Evolutionary conservation across 2,888 invertebrate genomes (phyloP).

Genomic region (Tenthredo scrophulariae): DNA sequence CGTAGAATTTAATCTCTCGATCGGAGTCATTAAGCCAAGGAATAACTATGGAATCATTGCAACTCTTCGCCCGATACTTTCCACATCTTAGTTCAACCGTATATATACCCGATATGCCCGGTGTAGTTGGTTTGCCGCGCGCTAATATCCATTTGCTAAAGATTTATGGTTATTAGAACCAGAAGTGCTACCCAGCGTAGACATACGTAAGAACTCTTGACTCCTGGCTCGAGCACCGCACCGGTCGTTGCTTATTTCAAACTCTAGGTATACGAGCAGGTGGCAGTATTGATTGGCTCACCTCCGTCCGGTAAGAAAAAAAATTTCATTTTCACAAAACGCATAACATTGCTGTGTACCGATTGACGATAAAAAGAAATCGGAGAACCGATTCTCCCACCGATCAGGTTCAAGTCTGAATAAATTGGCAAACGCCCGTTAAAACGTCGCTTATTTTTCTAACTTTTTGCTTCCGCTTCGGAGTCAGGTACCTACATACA

Average conservation of each 20-base stretch:
- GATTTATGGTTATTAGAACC: constrained; percentile 54
- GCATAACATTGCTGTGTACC: not conserved
- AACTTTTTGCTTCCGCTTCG: not conserved
- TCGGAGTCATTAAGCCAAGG: constrained; percentile 37
- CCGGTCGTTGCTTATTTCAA: constrained; percentile 7
- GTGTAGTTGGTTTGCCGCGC: not conserved
- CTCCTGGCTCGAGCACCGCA: not conserved
- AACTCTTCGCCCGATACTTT: constrained; percentile 48
- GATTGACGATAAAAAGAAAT: not conserved
- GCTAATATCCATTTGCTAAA: constrained; percentile 51
- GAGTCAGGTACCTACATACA: constrained; percentile 2
- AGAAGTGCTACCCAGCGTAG: constrained; percentile 49
- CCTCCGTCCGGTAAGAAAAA: not conserved
- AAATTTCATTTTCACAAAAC: not conserved
- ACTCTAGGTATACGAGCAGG: constrained; percentile 25
- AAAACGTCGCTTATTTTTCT: not conserved
- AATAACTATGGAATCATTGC: constrained; percentile 32
- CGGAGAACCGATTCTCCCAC: not conserved
- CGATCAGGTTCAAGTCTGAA: not conserved
- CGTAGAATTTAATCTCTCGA: constrained; percentile 30
- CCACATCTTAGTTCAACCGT: constrained; percentile 39
- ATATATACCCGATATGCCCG: not conserved
- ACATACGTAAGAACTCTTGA: constrained; percentile 33
- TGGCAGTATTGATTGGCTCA: constrained; percentile 47
- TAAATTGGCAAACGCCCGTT: constrained; percentile 5